Percentiles rank a stretch among this genome's conserved stretches.
Conservation (phyloP, 2,888 invertebrate genomes). For the Drosophila buzzatii region DNA sequence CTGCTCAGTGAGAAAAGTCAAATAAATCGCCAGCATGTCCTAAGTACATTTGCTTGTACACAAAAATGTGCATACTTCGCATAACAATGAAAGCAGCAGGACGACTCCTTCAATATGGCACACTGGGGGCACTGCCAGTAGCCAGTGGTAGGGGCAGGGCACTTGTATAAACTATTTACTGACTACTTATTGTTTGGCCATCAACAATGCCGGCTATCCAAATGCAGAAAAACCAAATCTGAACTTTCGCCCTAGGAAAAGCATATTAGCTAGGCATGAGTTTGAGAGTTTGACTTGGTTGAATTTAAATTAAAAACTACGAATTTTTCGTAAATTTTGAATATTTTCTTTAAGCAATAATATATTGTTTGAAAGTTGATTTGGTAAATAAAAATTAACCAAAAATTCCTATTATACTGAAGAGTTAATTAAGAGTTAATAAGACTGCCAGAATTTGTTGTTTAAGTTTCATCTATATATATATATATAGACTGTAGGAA, state of each 20-base stretch:
- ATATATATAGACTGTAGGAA: too few species aligned
- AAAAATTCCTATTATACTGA: too few species aligned
- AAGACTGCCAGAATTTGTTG: too few species aligned
- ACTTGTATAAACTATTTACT: constrained; percentile 56
- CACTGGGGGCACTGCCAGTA: too few species aligned
- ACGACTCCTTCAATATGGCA: background rate
- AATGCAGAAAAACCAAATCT: constrained; percentile 1
- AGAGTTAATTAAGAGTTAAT: too few species aligned
- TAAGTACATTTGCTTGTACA: constrained; percentile 59
- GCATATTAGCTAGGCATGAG: constrained; percentile 1
- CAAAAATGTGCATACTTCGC: constrained; percentile 70
- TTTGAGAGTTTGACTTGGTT: too few species aligned
- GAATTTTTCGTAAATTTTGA: too few species aligned
- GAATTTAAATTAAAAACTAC: too few species aligned
- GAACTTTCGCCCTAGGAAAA: background rate
- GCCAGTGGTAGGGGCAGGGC: background rate
- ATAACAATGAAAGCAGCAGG: constrained; percentile 67
- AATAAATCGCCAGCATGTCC: constrained; percentile 76
- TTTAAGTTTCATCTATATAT: too few species aligned
- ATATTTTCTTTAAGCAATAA: too few species aligned
- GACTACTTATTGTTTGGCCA: constrained; percentile 55
- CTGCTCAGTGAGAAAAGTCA: constrained; percentile 53
- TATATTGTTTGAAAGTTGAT: too few species aligned
- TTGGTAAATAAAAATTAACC: too few species aligned
- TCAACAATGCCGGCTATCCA: constrained; percentile 32